Evolutionary conservation across 1,140 invertebrate genomes (phyloP).

Genomic region (Charaxes varanes): DNA sequence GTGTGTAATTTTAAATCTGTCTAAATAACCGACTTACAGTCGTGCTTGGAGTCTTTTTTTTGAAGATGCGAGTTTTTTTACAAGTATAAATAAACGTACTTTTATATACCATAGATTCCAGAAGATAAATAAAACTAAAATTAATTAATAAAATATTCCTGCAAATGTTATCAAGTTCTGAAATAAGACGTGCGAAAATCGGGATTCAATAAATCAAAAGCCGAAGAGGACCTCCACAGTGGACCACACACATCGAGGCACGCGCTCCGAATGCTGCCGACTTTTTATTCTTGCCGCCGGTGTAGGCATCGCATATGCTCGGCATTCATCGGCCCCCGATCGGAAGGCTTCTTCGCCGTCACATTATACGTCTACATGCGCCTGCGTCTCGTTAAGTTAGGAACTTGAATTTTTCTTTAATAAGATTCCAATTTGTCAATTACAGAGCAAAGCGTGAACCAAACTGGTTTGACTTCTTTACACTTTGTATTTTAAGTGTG

Average conservation of each 20-base stretch:
- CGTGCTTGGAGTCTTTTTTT: too few relatives aligned
- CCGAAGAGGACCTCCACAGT: slow-evolving; percentile 58
- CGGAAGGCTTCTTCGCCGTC: slow-evolving; percentile 41
- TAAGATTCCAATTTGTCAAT: slow-evolving; percentile 83
- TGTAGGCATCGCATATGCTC: slow-evolving; percentile 39
- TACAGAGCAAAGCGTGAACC: slow-evolving; percentile 72
- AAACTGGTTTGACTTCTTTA: slow-evolving; percentile 68
- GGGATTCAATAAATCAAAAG: slow-evolving; percentile 64
- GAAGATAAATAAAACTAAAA: too few relatives aligned
- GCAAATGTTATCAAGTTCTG: slow-evolving; percentile 10
- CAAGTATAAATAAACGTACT: too few relatives aligned
- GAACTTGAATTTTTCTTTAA: slow-evolving; percentile 74
- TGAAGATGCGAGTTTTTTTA: too few relatives aligned
- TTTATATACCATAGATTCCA: too few relatives aligned
- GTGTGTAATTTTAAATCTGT: too few relatives aligned
- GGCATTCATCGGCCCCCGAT: slow-evolving; percentile 52
- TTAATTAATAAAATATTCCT: too few relatives aligned
- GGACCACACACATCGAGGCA: slow-evolving; percentile 73
- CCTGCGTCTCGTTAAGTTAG: slow-evolving; percentile 50
- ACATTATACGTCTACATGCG: slow-evolving; percentile 53
- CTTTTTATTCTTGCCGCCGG: slow-evolving; percentile 63
- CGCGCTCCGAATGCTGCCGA: slow-evolving; percentile 69
- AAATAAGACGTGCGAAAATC: slow-evolving; percentile 57
- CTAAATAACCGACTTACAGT: too few relatives aligned
- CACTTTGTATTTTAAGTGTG: slow-evolving; percentile 40